A percentile compares a stretch with the other conserved stretches of the same genome.
Conservation (phyloP, 2,113 vertebrate species). For the Albula glossodonta region DNA sequence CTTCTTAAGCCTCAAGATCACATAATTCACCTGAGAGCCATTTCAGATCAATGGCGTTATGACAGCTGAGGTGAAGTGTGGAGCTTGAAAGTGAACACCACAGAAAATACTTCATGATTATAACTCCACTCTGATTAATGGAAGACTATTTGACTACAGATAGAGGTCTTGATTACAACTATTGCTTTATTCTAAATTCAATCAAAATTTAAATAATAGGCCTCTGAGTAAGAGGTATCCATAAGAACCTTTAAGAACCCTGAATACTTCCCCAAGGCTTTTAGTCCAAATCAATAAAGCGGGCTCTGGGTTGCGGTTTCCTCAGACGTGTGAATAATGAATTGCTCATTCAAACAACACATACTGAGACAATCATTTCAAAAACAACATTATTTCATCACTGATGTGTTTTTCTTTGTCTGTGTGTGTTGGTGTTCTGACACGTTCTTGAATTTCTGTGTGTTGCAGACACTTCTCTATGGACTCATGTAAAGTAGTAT, state of each 20-base stretch:
- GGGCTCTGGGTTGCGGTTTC: conserved; percentile 46
- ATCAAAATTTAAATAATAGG: conserved; percentile 12
- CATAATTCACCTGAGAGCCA: too few species aligned
- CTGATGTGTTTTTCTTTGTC: too few species aligned
- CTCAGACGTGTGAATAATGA: conserved; percentile 64
- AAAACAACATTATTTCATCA: conserved; percentile 11
- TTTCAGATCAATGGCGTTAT: background rate
- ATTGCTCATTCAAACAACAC: conserved; percentile 52
- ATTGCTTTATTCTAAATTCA: background rate
- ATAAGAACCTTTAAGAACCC: conserved; percentile 53
- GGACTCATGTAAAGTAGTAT: conserved; percentile 75
- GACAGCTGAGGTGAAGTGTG: background rate
- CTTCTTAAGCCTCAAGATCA: too few species aligned
- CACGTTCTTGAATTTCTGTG: conserved; percentile 36
- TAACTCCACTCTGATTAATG: background rate
- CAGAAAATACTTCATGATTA: background rate
- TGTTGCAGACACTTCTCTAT: conserved; percentile 40
- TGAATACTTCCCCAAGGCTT: conserved; percentile 34
- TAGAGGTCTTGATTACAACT: background rate
- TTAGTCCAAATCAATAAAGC: conserved; percentile 62
- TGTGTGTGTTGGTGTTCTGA: background rate
- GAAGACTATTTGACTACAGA: background rate
- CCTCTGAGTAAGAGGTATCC: conserved; percentile 45
- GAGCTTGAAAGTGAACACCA: background rate
- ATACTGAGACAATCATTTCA: conserved; percentile 64